Conservation (phyloP, 2,888 invertebrate species). For the Oscheius sp. region DNA sequence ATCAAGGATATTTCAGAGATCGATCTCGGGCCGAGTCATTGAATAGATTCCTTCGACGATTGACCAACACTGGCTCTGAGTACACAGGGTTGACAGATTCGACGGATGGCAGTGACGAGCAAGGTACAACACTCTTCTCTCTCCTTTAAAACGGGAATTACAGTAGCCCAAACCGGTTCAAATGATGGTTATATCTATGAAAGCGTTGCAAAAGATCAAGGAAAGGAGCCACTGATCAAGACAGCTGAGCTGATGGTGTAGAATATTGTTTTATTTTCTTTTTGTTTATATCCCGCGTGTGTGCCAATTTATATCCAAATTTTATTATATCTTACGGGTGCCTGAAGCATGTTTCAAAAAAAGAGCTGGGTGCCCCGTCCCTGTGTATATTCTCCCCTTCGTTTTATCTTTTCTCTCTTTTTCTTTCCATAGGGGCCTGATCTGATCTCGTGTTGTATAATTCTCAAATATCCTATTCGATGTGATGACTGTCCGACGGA, state of each 20-base stretch:
- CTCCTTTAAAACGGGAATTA: not conserved
- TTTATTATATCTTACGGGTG: not conserved
- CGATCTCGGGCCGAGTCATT: conserved; percentile 17
- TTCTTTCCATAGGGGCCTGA: not conserved
- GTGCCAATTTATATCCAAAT: not conserved
- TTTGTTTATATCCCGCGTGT: not conserved
- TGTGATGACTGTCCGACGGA: too few relatives aligned
- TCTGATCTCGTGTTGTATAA: not conserved
- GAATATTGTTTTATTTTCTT: not conserved
- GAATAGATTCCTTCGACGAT: not conserved
- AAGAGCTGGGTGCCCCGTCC: too few relatives aligned
- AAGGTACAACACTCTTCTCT: not conserved
- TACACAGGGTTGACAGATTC: conserved; percentile 24
- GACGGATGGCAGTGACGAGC: conserved; percentile 28
- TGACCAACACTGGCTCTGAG: conserved; percentile 12
- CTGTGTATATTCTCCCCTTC: not conserved
- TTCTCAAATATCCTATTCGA: too few relatives aligned
- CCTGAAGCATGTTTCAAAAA: conserved; percentile 2
- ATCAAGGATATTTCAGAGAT: conserved; percentile 13
- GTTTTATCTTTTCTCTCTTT: not conserved
- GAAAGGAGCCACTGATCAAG: not conserved
- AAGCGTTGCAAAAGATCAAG: not conserved
- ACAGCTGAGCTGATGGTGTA: conserved; percentile 8
- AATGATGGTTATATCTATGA: not conserved
- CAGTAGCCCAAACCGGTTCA: not conserved